phyloP scores from a whole-genome alignment of 2,888 invertebrate genomes.

The Chalcis sispes region DNA sequence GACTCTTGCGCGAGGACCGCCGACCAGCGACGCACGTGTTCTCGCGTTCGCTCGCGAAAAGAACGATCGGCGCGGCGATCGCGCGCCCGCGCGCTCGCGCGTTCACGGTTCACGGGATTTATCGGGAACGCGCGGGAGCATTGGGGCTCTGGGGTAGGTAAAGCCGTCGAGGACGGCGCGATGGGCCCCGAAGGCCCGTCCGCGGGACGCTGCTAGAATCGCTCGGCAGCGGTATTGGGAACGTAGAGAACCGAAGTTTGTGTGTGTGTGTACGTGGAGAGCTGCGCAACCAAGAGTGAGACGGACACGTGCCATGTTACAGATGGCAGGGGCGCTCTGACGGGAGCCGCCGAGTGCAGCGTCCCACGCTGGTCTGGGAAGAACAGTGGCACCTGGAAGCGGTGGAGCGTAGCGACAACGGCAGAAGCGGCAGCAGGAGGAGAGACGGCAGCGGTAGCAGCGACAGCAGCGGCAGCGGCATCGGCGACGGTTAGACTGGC shows the following conservation, averaged over 20 bases:
- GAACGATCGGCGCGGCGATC: no score
- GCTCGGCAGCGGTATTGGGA: neutral
- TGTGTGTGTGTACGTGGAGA: no score
- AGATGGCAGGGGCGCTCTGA: conserved; percentile 61
- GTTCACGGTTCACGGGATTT: no score
- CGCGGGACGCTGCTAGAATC: neutral
- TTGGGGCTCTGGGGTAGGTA: neutral
- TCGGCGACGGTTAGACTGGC: neutral
- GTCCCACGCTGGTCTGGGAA: neutral
- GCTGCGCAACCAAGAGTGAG: no score
- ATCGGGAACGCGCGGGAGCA: conserved; percentile 1
- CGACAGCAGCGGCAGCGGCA: conserved; percentile 16
- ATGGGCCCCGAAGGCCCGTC: conserved; percentile 10
- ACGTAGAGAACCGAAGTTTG: neutral
- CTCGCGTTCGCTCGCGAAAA: no score
- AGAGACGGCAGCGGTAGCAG: conserved; percentile 42
- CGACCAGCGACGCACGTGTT: no score
- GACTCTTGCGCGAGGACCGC: no score
- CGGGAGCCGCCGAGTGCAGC: conserved; percentile 9
- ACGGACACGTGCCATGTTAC: conserved; percentile 58
- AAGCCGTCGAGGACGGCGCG: conserved; percentile 23
- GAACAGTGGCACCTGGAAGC: no score
- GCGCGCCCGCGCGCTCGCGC: no score
- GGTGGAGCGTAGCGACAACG: conserved; percentile 18
- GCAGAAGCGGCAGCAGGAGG: conserved; percentile 32